These are phyloP conservation scores for Cephalopachus bancanus DNA, from an alignment of 2,797 vertebrate species.

Conservation along the genomic window DNA sequence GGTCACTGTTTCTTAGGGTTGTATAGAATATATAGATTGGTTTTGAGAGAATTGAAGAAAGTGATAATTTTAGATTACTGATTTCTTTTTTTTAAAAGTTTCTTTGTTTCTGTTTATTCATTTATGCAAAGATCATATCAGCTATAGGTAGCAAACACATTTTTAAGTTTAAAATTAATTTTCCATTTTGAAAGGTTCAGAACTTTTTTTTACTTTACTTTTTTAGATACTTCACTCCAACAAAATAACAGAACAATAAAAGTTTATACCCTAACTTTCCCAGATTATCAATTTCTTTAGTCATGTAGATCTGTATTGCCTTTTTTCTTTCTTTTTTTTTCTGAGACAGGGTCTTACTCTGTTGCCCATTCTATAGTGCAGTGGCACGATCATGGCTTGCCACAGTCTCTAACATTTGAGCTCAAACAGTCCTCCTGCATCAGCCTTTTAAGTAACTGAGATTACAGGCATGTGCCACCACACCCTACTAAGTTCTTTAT, in stretches of 20 bases:
- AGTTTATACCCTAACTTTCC: constrained; percentile 70
- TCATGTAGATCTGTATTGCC: neutral
- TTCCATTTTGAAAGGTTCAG: constrained; percentile 80
- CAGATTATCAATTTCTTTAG: neutral
- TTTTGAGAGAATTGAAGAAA: neutral
- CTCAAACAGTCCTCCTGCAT: too few species aligned
- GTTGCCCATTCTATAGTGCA: too few species aligned
- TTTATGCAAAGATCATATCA: constrained; percentile 75
- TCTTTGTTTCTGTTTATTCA: constrained; percentile 60
- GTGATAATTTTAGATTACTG: neutral
- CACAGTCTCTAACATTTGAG: too few species aligned
- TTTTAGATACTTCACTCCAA: constrained; percentile 76
- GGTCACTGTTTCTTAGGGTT: neutral
- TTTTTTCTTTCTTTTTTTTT: neutral
- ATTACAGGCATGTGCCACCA: too few species aligned
- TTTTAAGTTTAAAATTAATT: constrained; percentile 81
- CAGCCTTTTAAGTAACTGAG: too few species aligned
- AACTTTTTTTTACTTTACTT: constrained; percentile 67
- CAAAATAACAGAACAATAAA: constrained; percentile 57
- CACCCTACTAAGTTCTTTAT: too few species aligned
- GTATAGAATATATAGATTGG: too few species aligned
- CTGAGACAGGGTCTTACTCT: neutral
- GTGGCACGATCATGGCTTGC: too few species aligned
- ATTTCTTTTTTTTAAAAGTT: neutral
- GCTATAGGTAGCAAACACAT: constrained; percentile 62